A percentile compares a stretch with the other conserved stretches of the same genome.
These are phyloP conservation scores for Melozone crissalis DNA, from an alignment of 2,113 vertebrate species.

Conservation along the genomic window DNA sequence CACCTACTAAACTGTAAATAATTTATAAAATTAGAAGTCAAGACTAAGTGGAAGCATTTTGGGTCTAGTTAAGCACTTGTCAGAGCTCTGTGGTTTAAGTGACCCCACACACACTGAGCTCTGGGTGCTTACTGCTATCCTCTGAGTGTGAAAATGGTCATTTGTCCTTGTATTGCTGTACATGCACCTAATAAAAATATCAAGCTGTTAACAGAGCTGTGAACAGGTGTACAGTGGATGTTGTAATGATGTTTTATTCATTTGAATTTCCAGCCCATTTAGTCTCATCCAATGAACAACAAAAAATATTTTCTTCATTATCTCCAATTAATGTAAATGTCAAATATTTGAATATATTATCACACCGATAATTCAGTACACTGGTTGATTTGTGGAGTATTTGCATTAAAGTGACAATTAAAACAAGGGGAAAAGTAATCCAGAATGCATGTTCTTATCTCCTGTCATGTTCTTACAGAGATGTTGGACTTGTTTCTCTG, in stretches of 20 bases:
- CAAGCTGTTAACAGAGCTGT: conserved; percentile 70
- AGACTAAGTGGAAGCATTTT: conserved; percentile 72
- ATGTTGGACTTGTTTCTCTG: neutral
- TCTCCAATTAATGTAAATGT: conserved; percentile 82
- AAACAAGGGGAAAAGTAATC: conserved; percentile 6
- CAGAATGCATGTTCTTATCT: conserved; percentile 19
- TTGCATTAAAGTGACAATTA: conserved; percentile 73
- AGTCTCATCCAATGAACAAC: conserved; percentile 73
- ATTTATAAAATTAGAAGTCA: conserved; percentile 80
- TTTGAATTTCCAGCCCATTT: conserved; percentile 77
- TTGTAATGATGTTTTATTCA: conserved; percentile 79
- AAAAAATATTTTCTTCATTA: conserved; percentile 82
- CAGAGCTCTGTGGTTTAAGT: conserved; percentile 46
- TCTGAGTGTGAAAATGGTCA: conserved; percentile 40
- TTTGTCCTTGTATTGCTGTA: conserved; percentile 53
- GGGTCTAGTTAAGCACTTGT: conserved; percentile 77
- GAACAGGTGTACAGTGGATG: conserved; percentile 75
- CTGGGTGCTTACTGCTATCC: conserved; percentile 50
- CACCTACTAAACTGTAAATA: conserved; percentile 81
- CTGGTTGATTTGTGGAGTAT: conserved; percentile 70
- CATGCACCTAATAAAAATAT: conserved; percentile 72
- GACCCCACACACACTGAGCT: conserved; percentile 18
- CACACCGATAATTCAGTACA: conserved; percentile 62
- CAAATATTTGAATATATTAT: conserved; percentile 80
- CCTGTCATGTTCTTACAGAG: conserved; percentile 39